Conservation (phyloP, 2,113 vertebrate species). For the Psophia crepitans region DNA sequence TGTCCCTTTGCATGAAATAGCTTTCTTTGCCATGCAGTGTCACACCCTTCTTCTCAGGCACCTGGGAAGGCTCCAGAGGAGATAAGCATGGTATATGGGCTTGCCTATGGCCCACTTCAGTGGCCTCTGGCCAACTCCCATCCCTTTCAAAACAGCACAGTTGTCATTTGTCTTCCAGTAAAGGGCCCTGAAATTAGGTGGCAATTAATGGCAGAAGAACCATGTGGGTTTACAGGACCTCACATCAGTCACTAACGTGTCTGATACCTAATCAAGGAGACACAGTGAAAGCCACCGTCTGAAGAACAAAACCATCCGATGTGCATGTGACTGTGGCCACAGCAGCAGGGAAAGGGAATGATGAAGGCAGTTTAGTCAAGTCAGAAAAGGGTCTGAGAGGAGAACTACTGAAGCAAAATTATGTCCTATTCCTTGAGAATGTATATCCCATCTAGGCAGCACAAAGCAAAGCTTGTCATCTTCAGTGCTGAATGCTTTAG, state of each 20-base stretch:
- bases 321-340: not conserved
- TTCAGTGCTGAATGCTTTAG: not conserved
- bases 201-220: not conserved
- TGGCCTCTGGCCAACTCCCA: not conserved
- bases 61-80: not conserved
- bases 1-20: not conserved
- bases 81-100: not conserved
- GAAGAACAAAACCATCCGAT: not conserved
- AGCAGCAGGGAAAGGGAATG: not conserved
- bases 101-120: not conserved
- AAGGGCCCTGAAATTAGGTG: not conserved
- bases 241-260: not conserved
- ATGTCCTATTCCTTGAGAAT: not conserved
- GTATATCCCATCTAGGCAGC: not conserved
- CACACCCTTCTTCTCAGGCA: not conserved
- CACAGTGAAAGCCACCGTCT: not conserved
- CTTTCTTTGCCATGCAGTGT: not conserved
- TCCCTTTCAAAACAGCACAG: not conserved
- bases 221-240: not conserved
- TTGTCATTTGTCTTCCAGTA: not conserved
- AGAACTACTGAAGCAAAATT: not conserved
- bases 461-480: not conserved
- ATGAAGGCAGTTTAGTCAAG: not conserved
- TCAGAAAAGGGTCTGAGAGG: not conserved
- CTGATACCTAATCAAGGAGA: not conserved